Conservation (phyloP, 1,140 invertebrate species). For the Saccostrea cuccullata region DNA sequence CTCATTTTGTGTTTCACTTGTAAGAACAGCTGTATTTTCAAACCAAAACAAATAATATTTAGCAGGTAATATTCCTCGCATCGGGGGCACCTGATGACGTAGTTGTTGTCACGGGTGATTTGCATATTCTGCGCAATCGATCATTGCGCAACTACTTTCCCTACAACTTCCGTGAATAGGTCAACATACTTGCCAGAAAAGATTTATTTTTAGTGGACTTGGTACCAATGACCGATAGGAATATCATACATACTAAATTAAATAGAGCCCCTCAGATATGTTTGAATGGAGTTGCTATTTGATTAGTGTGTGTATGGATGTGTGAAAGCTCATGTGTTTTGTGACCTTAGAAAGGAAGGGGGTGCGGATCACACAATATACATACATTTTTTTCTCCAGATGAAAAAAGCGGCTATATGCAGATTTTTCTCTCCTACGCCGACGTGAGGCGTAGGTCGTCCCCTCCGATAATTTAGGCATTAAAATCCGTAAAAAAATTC, state of each 20-base stretch:
- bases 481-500: no score
- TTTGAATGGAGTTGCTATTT: neutral
- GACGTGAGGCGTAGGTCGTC: no score
- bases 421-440: no score
- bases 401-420: no score
- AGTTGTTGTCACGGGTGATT: slow-evolving; percentile 77
- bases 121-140: slow-evolving; percentile 70
- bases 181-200: slow-evolving; percentile 21
- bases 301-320: neutral
- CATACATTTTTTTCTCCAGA: no score
- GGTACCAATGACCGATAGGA: slow-evolving; percentile 26
- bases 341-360: no score
- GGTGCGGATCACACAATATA: no score
- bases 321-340: neutral
- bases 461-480: no score
- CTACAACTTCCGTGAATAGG: slow-evolving; percentile 24
- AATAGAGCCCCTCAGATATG: neutral
- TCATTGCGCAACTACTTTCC: slow-evolving; percentile 44
- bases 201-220: slow-evolving; percentile 19
- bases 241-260: slow-evolving; percentile 3
- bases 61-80: slow-evolving; percentile 58
- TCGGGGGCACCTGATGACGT: slow-evolving; percentile 73
- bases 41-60: slow-evolving; percentile 62
- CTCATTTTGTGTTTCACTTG: slow-evolving; percentile 15
- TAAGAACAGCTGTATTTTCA: slow-evolving; percentile 43